Percentiles rank a stretch among this genome's conserved stretches.
Evolutionary conservation across 2,888 invertebrate genomes (phyloP).

Genomic region (Drosophila subsilvestris): DNA sequence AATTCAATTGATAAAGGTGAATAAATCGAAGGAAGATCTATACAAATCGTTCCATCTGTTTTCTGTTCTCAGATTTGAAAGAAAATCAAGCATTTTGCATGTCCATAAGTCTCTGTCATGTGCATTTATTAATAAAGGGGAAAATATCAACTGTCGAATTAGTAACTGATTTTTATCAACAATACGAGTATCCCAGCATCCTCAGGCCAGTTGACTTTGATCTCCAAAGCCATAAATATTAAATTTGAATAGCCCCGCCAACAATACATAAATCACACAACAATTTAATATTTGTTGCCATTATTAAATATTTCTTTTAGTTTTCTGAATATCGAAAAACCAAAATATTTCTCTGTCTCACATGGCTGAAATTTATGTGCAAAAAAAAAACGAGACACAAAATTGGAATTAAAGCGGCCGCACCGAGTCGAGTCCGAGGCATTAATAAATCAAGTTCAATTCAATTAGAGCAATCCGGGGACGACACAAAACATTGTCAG

Average conservation of each 20-base stretch:
- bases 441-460: slow-evolving; percentile 76
- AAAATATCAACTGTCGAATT: slow-evolving; percentile 28
- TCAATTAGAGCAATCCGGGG: slow-evolving; percentile 66
- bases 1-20: background rate
- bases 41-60: background rate
- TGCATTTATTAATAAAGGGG: background rate
- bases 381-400: slow-evolving; percentile 3
- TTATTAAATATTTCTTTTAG: slow-evolving; percentile 30
- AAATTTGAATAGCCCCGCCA: slow-evolving; percentile 18
- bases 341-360: background rate
- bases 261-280: slow-evolving; percentile 53
- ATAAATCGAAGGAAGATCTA: no score
- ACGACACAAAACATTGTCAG: slow-evolving; percentile 55
- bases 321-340: slow-evolving; percentile 4
- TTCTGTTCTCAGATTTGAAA: no score
- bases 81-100: no score
- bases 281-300: slow-evolving; percentile 33
- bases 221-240: slow-evolving; percentile 46
- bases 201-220: slow-evolving; percentile 27
- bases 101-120: no score
- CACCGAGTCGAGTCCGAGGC: slow-evolving; percentile 29
- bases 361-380: slow-evolving; percentile 1
- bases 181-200: background rate
- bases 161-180: slow-evolving; percentile 28
- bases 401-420: slow-evolving; percentile 51